These are phyloP conservation scores for Seriola rivoliana DNA, from an alignment of 2,113 vertebrate genomes.

Conservation along the genomic window DNA sequence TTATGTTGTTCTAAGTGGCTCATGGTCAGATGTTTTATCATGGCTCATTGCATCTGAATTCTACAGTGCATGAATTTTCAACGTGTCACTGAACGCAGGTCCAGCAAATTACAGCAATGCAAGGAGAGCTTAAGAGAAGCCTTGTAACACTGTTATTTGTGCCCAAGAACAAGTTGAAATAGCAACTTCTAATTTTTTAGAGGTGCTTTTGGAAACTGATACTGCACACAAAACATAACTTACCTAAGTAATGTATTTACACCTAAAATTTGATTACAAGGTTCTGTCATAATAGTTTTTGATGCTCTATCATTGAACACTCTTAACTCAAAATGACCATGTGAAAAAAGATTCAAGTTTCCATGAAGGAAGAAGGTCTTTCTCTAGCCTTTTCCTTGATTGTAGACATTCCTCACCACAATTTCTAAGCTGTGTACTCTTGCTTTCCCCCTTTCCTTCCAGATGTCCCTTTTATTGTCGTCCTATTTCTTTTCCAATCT, in stretches of 20 bases:
- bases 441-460: conserved; percentile 34
- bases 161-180: conserved; percentile 62
- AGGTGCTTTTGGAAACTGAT: conserved; percentile 67
- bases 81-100: conserved; percentile 62
- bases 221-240: conserved; percentile 82
- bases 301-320: conserved; percentile 67
- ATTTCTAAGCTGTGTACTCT: conserved; percentile 53
- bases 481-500: conserved; percentile 40
- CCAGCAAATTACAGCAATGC: conserved; percentile 51
- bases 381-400: conserved; percentile 71
- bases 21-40: conserved; percentile 44
- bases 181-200: conserved; percentile 36
- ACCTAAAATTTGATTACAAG: conserved; percentile 72
- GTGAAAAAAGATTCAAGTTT: conserved; percentile 87
- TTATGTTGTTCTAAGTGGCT: conserved; percentile 55
- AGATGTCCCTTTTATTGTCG: conserved; percentile 40
- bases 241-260: conserved; percentile 83
- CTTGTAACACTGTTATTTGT: conserved; percentile 57
- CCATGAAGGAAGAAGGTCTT: conserved; percentile 81
- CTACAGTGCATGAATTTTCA: conserved; percentile 61
- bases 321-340: conserved; percentile 76
- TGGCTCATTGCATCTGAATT: conserved; percentile 62
- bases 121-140: conserved; percentile 45
- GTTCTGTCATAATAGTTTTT: conserved; percentile 57
- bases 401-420: conserved; percentile 71